Conservation (phyloP, 2,113 vertebrate species). For the Oryzias celebensis region DNA sequence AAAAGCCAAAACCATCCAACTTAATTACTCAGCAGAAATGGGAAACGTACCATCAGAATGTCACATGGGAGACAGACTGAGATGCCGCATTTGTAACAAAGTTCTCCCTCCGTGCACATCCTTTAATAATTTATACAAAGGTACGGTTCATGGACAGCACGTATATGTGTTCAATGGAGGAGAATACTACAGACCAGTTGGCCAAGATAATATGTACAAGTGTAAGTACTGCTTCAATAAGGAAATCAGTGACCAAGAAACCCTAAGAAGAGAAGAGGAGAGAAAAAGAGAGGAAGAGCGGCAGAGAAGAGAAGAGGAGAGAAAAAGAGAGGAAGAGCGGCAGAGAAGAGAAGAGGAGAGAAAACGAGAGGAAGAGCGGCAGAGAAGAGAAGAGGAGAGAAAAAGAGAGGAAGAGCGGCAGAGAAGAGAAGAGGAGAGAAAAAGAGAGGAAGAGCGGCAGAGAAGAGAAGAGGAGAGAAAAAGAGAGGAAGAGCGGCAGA, state of each 20-base stretch:
- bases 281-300: not conserved
- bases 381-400: too few relatives aligned
- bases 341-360: too few relatives aligned
- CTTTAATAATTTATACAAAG: not conserved
- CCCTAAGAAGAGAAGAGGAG: accelerated
- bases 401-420: too few relatives aligned
- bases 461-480: too few relatives aligned
- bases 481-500: too few relatives aligned
- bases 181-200: slow-evolving; percentile 17
- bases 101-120: slow-evolving; percentile 2
- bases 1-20: not conserved
- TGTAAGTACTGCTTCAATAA: slow-evolving; percentile 19
- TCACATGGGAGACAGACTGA: slow-evolving; percentile 6
- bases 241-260: slow-evolving; percentile 1
- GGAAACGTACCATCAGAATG: slow-evolving; percentile 17
- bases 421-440: too few relatives aligned
- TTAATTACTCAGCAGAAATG: slow-evolving; percentile 10
- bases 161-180: slow-evolving; percentile 20
- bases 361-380: too few relatives aligned
- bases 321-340: too few relatives aligned
- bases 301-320: too few relatives aligned
- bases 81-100: slow-evolving; percentile 4
- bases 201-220: not conserved
- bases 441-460: too few relatives aligned
- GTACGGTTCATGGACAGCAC: not conserved